These are phyloP conservation scores for Microdon myrmicae DNA, from an alignment of 2,888 invertebrate genomes.

Conservation along the genomic window DNA sequence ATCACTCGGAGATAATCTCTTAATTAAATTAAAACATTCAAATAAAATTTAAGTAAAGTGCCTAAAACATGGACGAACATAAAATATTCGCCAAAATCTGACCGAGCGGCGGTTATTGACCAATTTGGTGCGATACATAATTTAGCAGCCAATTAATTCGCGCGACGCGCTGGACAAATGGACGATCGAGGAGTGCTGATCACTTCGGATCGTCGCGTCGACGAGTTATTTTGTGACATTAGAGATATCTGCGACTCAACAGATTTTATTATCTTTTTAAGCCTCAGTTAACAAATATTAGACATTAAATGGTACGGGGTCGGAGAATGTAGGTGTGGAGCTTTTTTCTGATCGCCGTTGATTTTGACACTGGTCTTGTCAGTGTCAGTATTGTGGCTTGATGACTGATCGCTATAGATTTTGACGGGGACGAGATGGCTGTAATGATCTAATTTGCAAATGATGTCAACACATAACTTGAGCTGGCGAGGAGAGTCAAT, in stretches of 20 bases:
- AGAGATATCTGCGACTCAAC: too few species aligned
- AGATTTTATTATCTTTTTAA: slow-evolving; percentile 21
- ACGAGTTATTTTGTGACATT: too few species aligned
- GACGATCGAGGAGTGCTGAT: too few species aligned
- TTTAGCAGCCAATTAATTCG: slow-evolving; percentile 44
- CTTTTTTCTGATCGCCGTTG: too few species aligned
- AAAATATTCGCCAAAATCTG: slow-evolving; percentile 22
- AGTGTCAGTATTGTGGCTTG: too few species aligned
- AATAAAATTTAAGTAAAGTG: slow-evolving; percentile 22
- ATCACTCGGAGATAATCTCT: slow-evolving; percentile 7
- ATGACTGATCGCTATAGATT: too few species aligned
- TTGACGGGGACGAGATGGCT: too few species aligned
- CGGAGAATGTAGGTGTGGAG: background rate
- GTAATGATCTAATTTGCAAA: too few species aligned
- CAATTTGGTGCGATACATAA: slow-evolving; percentile 40
- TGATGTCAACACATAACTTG: too few species aligned
- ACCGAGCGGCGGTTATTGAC: slow-evolving; percentile 40
- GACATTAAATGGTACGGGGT: background rate
- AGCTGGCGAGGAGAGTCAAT: too few species aligned
- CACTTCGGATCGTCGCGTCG: slow-evolving; percentile 28
- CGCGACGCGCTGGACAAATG: slow-evolving; percentile 43
- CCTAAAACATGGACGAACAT: slow-evolving; percentile 4
- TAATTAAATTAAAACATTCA: slow-evolving; percentile 35
- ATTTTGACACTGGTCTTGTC: too few species aligned
- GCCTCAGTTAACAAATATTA: slow-evolving; percentile 23